phyloP scores from a whole-genome alignment of 2,797 vertebrate species.

The Acestrorhynchus altus region DNA sequence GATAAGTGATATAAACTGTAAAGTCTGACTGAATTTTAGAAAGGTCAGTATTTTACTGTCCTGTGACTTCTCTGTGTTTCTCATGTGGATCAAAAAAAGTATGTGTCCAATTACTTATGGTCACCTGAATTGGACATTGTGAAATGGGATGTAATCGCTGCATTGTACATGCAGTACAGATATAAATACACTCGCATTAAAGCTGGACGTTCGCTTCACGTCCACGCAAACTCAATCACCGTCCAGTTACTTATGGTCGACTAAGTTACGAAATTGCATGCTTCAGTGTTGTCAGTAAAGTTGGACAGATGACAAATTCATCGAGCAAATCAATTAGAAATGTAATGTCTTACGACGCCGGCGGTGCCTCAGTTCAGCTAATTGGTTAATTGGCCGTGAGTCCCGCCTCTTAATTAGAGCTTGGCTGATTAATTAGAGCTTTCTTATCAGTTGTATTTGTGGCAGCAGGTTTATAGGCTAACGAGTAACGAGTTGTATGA shows the following conservation, averaged over 20 bases:
- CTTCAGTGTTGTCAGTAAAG: neutral
- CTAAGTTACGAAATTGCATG: neutral
- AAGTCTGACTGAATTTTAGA: too few species aligned
- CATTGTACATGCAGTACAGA: too few species aligned
- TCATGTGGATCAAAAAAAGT: too few species aligned
- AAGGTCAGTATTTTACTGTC: too few species aligned
- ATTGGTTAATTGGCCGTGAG: conserved; percentile 49
- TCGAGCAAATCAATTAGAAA: conserved; percentile 7
- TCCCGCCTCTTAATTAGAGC: conserved; percentile 41
- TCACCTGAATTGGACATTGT: too few species aligned
- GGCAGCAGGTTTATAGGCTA: conserved; percentile 34
- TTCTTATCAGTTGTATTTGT: conserved; percentile 39
- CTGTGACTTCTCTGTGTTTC: too few species aligned
- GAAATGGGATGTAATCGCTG: too few species aligned
- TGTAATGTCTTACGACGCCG: neutral
- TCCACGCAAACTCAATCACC: neutral
- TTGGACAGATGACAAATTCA: neutral
- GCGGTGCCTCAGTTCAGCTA: conserved; percentile 17
- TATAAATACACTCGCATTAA: too few species aligned
- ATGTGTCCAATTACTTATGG: too few species aligned
- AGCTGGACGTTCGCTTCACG: too few species aligned
- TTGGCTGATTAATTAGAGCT: conserved; percentile 49
- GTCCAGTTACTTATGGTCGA: neutral
- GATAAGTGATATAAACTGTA: too few species aligned
- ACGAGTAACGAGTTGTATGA: conserved; percentile 50